These are phyloP conservation scores for Monoplex corrugatus DNA, from an alignment of 2,888 invertebrate species.

Conservation along the genomic window DNA sequence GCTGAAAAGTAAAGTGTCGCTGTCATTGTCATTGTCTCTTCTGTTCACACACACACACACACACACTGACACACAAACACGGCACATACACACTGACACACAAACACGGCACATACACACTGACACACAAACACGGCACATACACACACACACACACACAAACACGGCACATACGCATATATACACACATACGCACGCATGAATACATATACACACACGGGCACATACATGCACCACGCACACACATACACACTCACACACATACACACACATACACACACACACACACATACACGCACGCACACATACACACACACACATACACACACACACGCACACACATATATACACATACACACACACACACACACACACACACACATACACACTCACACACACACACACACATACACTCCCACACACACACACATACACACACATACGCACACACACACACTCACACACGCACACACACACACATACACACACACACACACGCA, in stretches of 20 bases:
- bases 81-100: too few species aligned
- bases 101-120: too few species aligned
- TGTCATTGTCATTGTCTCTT: too few species aligned
- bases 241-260: neutral
- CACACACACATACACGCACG: conserved; percentile 20
- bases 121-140: too few species aligned
- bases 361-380: neutral
- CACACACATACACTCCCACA: neutral
- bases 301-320: conserved; percentile 26
- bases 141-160: too few species aligned
- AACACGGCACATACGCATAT: too few species aligned
- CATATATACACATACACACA: neutral
- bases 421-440: neutral
- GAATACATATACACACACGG: too few species aligned
- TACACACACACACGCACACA: neutral
- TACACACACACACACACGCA: conserved; percentile 1
- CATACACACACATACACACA: neutral
- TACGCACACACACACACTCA: neutral
- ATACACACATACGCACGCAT: too few species aligned
- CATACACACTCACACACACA: neutral
- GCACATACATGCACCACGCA: too few species aligned
- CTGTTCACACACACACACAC: too few species aligned
- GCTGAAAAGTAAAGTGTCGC: too few species aligned
- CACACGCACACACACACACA: conserved; percentile 13
- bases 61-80: too few species aligned